Conservation (phyloP, 2,113 vertebrate species). For the Peromyscus leucopus region DNA sequence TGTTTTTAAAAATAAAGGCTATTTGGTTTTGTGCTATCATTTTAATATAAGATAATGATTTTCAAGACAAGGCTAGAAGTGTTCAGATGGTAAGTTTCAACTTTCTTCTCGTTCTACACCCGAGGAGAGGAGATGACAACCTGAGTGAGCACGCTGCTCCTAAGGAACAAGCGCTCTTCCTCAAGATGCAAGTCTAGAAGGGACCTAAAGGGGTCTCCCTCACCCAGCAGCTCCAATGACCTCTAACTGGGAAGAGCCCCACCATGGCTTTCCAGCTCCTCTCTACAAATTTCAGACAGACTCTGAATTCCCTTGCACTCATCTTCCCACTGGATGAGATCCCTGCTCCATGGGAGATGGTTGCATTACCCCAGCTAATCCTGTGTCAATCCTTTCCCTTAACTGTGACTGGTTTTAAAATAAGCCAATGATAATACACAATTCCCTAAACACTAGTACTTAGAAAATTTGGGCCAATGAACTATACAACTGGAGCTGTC, state of each 20-base stretch:
- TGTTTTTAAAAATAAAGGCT: not conserved
- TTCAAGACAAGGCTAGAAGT: slow-evolving; percentile 40
- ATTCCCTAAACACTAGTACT: not conserved
- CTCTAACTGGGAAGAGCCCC: not conserved
- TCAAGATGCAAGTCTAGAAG: not conserved
- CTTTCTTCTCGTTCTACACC: not conserved
- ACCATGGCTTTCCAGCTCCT: not conserved
- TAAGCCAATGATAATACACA: not conserved
- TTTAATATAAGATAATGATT: slow-evolving; percentile 57
- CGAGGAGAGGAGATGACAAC: not conserved
- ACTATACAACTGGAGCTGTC: not conserved
- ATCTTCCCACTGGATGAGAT: not conserved
- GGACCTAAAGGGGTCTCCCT: not conserved
- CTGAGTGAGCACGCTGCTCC: slow-evolving; percentile 23
- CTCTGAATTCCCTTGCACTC: not conserved
- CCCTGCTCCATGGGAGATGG: not conserved
- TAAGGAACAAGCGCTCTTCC: not conserved
- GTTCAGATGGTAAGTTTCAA: slow-evolving; percentile 20
- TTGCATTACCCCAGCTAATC: not conserved
- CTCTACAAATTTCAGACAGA: not conserved
- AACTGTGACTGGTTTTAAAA: not conserved
- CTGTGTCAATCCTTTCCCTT: not conserved
- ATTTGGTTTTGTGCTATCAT: not conserved
- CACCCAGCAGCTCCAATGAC: not conserved
- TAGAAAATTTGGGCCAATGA: slow-evolving; percentile 1